Evolutionary conservation across 2,113 vertebrate species (phyloP).

Genomic region (Chaetodon trifascialis): DNA sequence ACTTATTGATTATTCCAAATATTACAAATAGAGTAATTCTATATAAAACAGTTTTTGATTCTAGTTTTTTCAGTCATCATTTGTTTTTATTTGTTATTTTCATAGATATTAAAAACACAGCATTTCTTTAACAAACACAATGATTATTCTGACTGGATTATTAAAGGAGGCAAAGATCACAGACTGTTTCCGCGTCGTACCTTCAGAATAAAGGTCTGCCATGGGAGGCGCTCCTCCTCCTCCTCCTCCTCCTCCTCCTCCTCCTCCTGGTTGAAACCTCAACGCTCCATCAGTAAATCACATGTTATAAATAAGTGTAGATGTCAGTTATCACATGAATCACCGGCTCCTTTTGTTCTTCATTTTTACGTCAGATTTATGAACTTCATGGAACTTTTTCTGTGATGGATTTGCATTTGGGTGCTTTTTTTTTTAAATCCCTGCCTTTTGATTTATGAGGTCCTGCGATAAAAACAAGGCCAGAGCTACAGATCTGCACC

Average conservation of each 20-base stretch:
- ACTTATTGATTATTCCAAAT: background rate
- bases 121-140: background rate
- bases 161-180: too few species aligned
- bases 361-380: slow-evolving; percentile 16
- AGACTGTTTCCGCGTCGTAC: too few species aligned
- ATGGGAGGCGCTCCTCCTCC: slow-evolving; percentile 47
- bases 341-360: background rate
- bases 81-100: background rate
- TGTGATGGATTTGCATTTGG: slow-evolving; percentile 22
- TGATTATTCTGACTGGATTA: too few species aligned
- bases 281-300: background rate
- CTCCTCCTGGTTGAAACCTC: background rate
- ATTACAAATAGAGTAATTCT: background rate
- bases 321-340: slow-evolving; percentile 10
- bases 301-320: background rate
- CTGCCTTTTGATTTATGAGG: background rate
- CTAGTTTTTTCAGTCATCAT: background rate
- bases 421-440: background rate
- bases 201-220: slow-evolving; percentile 20
- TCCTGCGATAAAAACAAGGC: slow-evolving; percentile 5
- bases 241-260: background rate
- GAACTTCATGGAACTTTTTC: background rate
- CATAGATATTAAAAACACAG: background rate
- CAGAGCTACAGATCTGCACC: background rate
- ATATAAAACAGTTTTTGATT: background rate